Conservation (phyloP, 2,113 vertebrate species). For the Empidonax alnorum region DNA sequence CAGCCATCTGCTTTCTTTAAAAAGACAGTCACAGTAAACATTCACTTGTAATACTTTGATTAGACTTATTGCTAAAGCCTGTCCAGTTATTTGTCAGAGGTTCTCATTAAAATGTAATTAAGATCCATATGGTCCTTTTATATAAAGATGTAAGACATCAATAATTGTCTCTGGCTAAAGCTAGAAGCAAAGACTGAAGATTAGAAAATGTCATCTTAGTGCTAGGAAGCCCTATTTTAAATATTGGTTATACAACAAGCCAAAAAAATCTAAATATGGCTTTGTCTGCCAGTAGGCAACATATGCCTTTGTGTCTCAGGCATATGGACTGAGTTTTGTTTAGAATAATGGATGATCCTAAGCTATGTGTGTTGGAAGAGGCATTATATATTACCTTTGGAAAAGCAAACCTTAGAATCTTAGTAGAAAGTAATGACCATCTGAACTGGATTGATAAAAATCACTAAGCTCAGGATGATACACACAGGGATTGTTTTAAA, state of each 20-base stretch:
- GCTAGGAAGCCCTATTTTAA: not conserved
- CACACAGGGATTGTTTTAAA: not conserved
- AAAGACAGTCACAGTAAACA: not conserved
- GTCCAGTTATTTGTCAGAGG: not conserved
- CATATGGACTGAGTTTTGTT: not conserved
- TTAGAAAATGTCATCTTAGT: not conserved
- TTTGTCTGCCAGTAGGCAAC: not conserved
- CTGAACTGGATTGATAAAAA: not conserved
- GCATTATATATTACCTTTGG: not conserved
- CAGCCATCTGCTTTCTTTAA: not conserved
- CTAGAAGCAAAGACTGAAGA: not conserved
- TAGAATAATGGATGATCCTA: not conserved
- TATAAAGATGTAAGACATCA: not conserved
- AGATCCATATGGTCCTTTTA: not conserved
- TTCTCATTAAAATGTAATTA: slow-evolving; percentile 15
- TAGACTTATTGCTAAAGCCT: not conserved
- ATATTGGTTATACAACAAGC: not conserved
- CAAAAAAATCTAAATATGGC: not conserved
- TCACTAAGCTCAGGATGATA: not conserved
- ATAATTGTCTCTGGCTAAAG: not conserved
- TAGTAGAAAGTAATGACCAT: not conserved
- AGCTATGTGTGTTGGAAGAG: not conserved
- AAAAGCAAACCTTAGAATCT: not conserved
- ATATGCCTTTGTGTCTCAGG: not conserved
- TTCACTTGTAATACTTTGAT: not conserved